phyloP scores from a whole-genome alignment of 2,797 vertebrate genomes.

The Enoplosus armatus region DNA sequence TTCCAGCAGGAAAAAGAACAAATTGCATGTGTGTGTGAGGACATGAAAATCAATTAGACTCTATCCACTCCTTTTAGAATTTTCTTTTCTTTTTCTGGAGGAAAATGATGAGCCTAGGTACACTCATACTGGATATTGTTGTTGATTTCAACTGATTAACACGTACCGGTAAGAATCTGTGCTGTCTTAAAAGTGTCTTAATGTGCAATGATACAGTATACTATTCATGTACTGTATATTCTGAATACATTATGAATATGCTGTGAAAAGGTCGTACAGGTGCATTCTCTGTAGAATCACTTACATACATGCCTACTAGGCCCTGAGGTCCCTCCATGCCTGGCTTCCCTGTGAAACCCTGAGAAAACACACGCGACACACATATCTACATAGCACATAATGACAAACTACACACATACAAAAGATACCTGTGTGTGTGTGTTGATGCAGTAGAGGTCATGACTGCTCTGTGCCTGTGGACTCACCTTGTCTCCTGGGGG shows the following conservation, averaged over 20 bases:
- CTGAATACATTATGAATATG: neutral
- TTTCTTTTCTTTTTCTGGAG: too few relatives aligned
- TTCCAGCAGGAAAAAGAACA: too few relatives aligned
- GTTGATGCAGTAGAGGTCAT: neutral
- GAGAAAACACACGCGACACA: conserved; percentile 47
- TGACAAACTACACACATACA: neutral
- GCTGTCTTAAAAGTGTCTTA: neutral
- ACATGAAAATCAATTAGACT: too few relatives aligned
- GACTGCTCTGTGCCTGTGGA: neutral
- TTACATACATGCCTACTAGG: conserved; percentile 92
- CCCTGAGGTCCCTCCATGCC: conserved; percentile 90
- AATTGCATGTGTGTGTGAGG: too few relatives aligned
- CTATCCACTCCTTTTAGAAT: neutral
- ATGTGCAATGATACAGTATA: neutral
- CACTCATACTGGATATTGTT: too few relatives aligned
- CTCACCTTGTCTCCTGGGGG: conserved; percentile 86
- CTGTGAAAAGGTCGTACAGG: conserved; percentile 23
- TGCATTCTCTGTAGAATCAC: conserved; percentile 74
- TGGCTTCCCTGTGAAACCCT: conserved; percentile 90
- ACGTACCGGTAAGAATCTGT: neutral
- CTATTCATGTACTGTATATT: neutral
- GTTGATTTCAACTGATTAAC: neutral
- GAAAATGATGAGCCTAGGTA: too few relatives aligned
- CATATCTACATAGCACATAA: neutral
- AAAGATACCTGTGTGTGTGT: neutral